Evolutionary conservation across 2,797 vertebrate species (phyloP).

Genomic region (Brachymystax lenok): DNA sequence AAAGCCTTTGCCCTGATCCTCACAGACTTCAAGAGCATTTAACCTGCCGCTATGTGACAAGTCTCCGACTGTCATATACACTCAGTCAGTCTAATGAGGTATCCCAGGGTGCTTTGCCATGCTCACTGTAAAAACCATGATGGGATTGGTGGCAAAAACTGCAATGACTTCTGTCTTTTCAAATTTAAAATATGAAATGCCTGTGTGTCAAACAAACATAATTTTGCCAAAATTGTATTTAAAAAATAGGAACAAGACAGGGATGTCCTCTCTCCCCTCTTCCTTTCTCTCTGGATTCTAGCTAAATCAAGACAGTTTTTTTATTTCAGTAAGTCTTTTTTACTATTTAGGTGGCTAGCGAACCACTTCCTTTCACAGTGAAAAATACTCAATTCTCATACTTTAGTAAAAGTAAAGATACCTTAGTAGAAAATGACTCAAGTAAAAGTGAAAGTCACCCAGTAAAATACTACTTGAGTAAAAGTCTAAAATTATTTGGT

Average conservation of each 20-base stretch:
- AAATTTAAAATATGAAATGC: background rate
- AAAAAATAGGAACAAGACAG: background rate
- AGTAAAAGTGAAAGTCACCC: too few relatives aligned
- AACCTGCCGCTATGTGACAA: slow-evolving; percentile 1
- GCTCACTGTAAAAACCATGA: background rate
- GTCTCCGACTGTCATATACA: background rate
- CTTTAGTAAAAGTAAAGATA: too few relatives aligned
- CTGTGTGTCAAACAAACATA: background rate
- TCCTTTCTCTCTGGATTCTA: background rate
- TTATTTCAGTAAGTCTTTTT: background rate
- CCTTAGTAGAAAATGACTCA: too few relatives aligned
- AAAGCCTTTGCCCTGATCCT: slow-evolving; percentile 5
- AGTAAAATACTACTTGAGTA: too few relatives aligned
- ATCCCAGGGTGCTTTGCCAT: background rate
- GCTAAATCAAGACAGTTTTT: background rate
- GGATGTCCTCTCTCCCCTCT: background rate
- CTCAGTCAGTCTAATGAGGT: background rate
- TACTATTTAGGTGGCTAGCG: background rate
- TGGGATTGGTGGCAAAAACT: background rate
- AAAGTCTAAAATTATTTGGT: too few relatives aligned
- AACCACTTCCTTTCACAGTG: background rate
- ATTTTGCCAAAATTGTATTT: background rate
- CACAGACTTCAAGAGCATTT: slow-evolving; percentile 8
- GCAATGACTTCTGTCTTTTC: background rate
- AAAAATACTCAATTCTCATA: too few relatives aligned